Conservation (phyloP, 2,888 invertebrate species). For the Belgica antarctica region DNA sequence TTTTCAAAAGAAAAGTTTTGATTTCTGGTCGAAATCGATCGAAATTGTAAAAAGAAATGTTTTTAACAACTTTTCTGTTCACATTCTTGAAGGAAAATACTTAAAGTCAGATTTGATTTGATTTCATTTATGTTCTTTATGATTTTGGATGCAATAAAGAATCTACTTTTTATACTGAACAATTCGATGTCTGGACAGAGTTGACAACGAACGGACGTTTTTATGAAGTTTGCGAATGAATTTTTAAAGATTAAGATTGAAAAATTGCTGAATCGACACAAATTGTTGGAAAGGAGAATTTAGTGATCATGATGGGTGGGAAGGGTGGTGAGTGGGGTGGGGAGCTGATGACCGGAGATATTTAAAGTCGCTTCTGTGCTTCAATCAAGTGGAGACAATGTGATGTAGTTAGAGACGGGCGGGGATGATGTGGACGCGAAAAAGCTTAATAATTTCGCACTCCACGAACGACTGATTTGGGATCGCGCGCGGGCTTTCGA, state of each 20-base stretch:
- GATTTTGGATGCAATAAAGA: conserved; percentile 16
- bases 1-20: too few species aligned
- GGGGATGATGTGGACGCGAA: background rate
- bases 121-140: background rate
- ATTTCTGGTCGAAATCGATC: too few species aligned
- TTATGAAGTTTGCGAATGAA: too few species aligned
- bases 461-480: background rate
- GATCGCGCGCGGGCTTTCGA: conserved; percentile 5
- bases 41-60: background rate
- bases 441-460: background rate
- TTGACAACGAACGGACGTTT: too few species aligned
- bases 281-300: background rate
- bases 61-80: too few species aligned
- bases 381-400: conserved; percentile 3
- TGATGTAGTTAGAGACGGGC: conserved; percentile 11
- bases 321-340: too few species aligned
- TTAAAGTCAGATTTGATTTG: too few species aligned
- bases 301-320: too few species aligned
- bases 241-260: background rate
- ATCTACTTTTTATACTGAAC: background rate
- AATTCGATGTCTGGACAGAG: conserved; percentile 3
- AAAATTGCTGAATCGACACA: conserved; percentile 12
- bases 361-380: conserved; percentile 14
- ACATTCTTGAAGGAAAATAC: background rate
- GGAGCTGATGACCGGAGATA: background rate